Conservation (phyloP, 2,888 invertebrate species). For the Drosophila pegasa region DNA sequence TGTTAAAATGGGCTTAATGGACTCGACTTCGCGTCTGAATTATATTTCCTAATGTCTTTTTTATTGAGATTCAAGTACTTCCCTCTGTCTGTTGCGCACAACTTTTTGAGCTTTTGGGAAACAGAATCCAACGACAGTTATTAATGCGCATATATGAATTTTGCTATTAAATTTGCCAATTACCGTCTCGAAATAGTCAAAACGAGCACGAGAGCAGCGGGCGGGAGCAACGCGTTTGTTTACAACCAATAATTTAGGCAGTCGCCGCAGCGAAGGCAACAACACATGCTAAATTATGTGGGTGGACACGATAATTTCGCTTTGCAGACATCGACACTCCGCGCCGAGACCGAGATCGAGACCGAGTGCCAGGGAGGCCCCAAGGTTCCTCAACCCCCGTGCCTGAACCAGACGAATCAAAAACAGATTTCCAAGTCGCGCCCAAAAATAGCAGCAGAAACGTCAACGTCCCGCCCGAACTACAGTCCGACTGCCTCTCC, state of each 20-base stretch:
- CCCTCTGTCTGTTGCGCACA: slow-evolving; percentile 3
- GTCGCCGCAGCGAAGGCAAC: slow-evolving; percentile 45
- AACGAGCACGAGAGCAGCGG: slow-evolving; percentile 34
- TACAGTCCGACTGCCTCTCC: neutral
- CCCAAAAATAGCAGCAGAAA: slow-evolving; percentile 68
- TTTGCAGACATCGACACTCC: slow-evolving; percentile 65
- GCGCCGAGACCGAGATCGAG: slow-evolving; percentile 26
- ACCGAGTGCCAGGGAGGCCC: slow-evolving; percentile 37
- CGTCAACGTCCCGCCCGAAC: slow-evolving; percentile 35
- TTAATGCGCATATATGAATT: slow-evolving; percentile 33
- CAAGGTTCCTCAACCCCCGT: slow-evolving; percentile 29
- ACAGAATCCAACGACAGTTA: slow-evolving; percentile 30
- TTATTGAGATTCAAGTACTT: neutral
- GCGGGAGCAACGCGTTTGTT: slow-evolving; percentile 58
- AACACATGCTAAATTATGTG: slow-evolving; percentile 76
- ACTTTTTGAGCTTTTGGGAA: neutral
- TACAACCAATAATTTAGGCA: slow-evolving; percentile 79
- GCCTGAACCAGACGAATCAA: slow-evolving; percentile 45
- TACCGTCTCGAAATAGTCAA: slow-evolving; percentile 73
- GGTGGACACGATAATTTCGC: slow-evolving; percentile 78
- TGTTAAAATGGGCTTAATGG: neutral
- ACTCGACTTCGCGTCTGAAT: neutral
- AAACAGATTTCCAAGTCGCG: slow-evolving; percentile 68
- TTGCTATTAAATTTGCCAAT: slow-evolving; percentile 56
- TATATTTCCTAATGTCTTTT: neutral